Evolutionary conservation across 2,113 vertebrate genomes (phyloP).

Genomic region (Agapornis roseicollis): DNA sequence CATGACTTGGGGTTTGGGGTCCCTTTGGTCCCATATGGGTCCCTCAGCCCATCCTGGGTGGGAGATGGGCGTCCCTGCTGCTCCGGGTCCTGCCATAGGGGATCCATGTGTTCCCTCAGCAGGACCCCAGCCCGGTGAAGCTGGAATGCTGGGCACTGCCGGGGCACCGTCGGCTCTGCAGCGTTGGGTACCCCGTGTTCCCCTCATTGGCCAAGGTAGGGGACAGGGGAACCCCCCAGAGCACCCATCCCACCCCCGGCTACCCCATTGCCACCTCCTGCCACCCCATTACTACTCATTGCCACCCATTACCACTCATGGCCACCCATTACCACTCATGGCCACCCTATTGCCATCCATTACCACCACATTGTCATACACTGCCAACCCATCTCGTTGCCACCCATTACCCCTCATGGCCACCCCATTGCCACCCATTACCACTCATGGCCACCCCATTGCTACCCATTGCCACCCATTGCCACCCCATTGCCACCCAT

Average conservation of each 20-base stretch:
- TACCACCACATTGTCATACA: too few species aligned
- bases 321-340: too few species aligned
- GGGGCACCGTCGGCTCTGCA: slow-evolving; percentile 80
- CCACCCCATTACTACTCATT: too few species aligned
- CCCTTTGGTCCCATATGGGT: not conserved
- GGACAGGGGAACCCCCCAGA: not conserved
- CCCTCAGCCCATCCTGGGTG: not conserved
- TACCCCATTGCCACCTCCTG: too few species aligned
- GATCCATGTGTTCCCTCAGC: not conserved
- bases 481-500: too few species aligned
- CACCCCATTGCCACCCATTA: too few species aligned
- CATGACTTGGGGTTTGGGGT: not conserved
- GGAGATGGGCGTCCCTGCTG: not conserved
- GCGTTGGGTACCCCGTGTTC: slow-evolving; percentile 88
- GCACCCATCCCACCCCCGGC: not conserved
- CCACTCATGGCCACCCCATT: too few species aligned
- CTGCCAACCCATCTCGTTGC: too few species aligned
- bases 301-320: too few species aligned
- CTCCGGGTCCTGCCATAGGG: not conserved
- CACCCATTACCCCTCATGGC: too few species aligned
- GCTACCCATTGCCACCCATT: too few species aligned
- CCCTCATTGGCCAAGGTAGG: slow-evolving; percentile 84
- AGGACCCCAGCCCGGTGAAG: slow-evolving; percentile 83
- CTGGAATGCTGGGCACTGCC: slow-evolving; percentile 82
- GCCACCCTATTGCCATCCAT: too few species aligned